Base-by-base conservation (phyloP, 2,797 vertebrate species). In the Tauraco hartlaubi region DNA sequence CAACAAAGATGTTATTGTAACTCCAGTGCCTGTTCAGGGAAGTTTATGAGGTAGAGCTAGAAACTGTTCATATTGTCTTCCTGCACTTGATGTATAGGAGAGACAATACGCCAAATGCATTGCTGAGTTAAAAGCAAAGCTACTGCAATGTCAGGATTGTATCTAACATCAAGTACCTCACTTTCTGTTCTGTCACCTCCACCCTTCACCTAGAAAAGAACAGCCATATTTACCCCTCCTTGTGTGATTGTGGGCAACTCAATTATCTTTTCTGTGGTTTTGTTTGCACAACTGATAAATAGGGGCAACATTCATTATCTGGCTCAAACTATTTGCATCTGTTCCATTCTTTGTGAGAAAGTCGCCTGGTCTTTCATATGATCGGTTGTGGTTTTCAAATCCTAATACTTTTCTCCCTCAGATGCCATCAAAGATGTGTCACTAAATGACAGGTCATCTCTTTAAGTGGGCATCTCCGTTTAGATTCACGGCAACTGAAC, bases 1-100 rank as follows among this genome's bases (percentile, higher is more conserved):
- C 91, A 96, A 92, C 89, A 90, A 88, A 88, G 88, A 92, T 95
- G 78, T 94, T 96, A 94, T 91, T 96, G 90, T 96, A 95, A 90
- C 37, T 81, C 62, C 63, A 90, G 66, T 78, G 92, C 52, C 82
- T 95, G 91, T 52, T 94, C 91, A 54, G 91, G 79, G 63, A 94
- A 88, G 85, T 96, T 97, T 97, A 96, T 94, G 96, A 95, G 95
- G 90, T 94, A 93, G 77, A 61, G 43, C 68, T 75, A 78, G 51
- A 83, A 79, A 46, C 59, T 64, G 88, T 54, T 96, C 91, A 68
- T 79, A 78, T 88, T 94, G 64, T 88, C 86, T 94, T 92, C 35
- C 81, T 85, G 76, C 48, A 39, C 48, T 90, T 96, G 84, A 94
- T 71, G 35, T 69, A 92, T 87, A 49, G 84, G 77, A 88, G 26